Evolutionary conservation across 2,113 vertebrate genomes (phyloP), one percentile per base, ranked within the genome.

Genomic region (Aegithalos caudatus): DNA sequence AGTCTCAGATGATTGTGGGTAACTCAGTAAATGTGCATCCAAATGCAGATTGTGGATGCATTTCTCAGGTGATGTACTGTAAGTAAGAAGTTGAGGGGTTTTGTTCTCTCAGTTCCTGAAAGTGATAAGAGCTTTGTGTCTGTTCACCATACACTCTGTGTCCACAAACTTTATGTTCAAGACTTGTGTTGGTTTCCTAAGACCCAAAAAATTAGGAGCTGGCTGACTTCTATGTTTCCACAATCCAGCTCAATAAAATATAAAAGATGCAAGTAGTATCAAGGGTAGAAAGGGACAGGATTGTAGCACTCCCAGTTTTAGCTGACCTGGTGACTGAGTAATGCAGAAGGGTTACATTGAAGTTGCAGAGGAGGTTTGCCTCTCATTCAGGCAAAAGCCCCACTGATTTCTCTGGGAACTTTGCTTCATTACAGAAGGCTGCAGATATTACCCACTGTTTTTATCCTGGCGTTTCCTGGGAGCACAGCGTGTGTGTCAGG

Each of bases 81-180:
- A 58, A 42, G 27, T 74, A 33, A 67, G 51, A 44, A 58, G 29
- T 14, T 92, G 65, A 65, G 45, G 11, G 14, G 4, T 58, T 25
- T 67, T 78, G 35, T 57, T 71, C 78, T 67, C 45, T 60, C 44
- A 40, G 14, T 67, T 73, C 25, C 25, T 69, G 31, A 33, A 54
- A 60, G n/a, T 22, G 60, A 1, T 40, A 67, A 83, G n/a, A 79
- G 40, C 38, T 71, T 67, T 74, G 23, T 47, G 20, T 73, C 64
- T 66, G 54, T 73, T 77, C 56, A 74, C 44, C 50, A 8, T 29
- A 17, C 0, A 0, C 13, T 70, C 27, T 6, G 4, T 23, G 35
- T 89, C 44, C 3, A 2, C 57, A 73, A 8, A 64, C 37, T 29
- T 71, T 60, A 4, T 4, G 4, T 42, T 72, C 0, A 0, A 45